Evolutionary conservation across 2,113 vertebrate genomes (phyloP), one percentile per base, ranked within the genome.

Genomic region (Regulus satrapa): DNA sequence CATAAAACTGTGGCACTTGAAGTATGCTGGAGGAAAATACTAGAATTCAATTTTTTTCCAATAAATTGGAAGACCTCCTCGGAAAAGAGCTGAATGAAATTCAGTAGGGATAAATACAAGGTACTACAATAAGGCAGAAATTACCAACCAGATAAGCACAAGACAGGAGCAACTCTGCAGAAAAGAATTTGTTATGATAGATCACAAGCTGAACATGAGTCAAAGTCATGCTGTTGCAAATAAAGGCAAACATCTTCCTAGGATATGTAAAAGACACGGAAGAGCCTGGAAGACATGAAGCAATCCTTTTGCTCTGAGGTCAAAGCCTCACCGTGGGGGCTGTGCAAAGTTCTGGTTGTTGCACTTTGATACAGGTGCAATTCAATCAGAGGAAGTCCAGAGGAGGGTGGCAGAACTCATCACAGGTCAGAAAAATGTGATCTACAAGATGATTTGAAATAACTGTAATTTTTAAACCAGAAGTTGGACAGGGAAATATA

Each of bases 151-250:
- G 28, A 38, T 58, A 68, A 92, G 41, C 69, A 48, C 31, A 66
- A 61, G 41, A 43, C n/a, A 91, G 49, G 90, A 93, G 54, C 41
- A 73, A 32, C 49, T 95, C 85, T 72, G 28, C 54, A 83, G 88
- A 48, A 80, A 77, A 66, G 14, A 58, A 66, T 82, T 49, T 79
- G 36, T 88, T 94, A 26, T 45, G 59, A 45, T n/a, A 83, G 74
- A 89, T 94, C 82, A 83, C 62, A 88, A 79, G 78, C 74, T 82
- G 66, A 92, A 82, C 54, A 79, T 88, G 94, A 95, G 72, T 93
- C 88, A 95, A 55, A 69, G 75, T 77, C 94, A 71, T 63, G 63
- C 91, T 96, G 91, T 69, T 90, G 59, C 76, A 78, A 77, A 77
- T 51, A 61, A 88, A 93, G 67, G 46, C 67, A 88, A 94, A 63